Base-by-base conservation (phyloP, 2,797 vertebrate species). In the Gymnoscopelus microlampas region DNA sequence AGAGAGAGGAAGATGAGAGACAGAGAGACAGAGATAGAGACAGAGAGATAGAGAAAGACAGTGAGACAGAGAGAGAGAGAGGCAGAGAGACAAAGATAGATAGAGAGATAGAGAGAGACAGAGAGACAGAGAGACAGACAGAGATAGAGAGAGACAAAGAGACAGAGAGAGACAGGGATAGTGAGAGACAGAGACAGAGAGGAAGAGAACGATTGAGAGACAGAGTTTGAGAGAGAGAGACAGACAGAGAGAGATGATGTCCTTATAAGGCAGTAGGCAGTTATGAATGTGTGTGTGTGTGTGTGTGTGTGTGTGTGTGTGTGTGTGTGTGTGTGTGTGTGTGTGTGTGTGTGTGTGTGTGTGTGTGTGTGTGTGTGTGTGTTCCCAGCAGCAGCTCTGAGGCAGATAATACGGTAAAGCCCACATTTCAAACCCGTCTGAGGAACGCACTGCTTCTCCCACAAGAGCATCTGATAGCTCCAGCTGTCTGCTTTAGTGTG, bases 361-460 rank as follows among this genome's bases (percentile, higher is more conserved):
- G 39, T 44, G 39, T 9, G 7, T 44, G 39, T 44, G 39, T 7
- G 7, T 10, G 39, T 10, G 39, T 2, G 39, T 44, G 9, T 80
- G 76, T 87, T 92, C 90, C 87, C 89, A 89, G 90, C 89, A 89
- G 86, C 59, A 63, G 54, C 85, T 90, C 32, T 35, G 5, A 35
- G 88, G 88, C 90, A 92, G 89, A 91, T 85, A 85, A 91, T 83
- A 85, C 73, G 71, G 81, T 90, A 88, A 92, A 91, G 86, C 90
- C 87, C 86, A 85, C 84, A 74, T 87, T 83, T 90, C 86, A 88
- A 78, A 88, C 88, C 89, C 88, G 87, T 91, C 88, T 88, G 85
- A 89, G 87, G 89, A 83, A 87, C 83, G 76, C 35, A 39, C 84
- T 85, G 86, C 81, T 88, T 90, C 87, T 85, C 86, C 5, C 72